Base-by-base conservation (phyloP, 2,797 vertebrate species). In the Champsocephalus gunnari region DNA sequence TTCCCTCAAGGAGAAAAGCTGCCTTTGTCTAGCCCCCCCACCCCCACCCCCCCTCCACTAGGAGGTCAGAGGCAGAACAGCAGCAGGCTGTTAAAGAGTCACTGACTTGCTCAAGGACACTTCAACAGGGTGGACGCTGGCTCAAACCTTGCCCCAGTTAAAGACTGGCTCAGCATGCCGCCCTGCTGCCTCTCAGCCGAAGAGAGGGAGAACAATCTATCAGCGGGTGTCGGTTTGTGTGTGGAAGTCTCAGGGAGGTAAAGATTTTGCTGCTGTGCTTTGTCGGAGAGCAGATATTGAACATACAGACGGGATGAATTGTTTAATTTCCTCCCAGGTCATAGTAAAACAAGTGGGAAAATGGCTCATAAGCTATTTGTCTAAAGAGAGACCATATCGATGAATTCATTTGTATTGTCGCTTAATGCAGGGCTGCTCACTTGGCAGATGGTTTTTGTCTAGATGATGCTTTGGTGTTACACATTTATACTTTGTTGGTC, bases 31-130 rank as follows among this genome's bases (percentile, higher is more conserved):
- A 14, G 24, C 50, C 24, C n/a, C 38, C 16, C 1, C 24, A 28
- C 24, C 38, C n/a, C 51, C 24, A 24, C 24, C 24, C 44, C 59
- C 32, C 66, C 34, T 50, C 63, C 58, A n/a, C 55, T 28, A 65
- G 54, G 66, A 79, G 86, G 86, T 74, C 64, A 63, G 61, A 32
- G 4, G 55, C 10, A 63, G 71, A 80, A 47, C 77, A 70, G 77
- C 76, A 68, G 73, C 70, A 51, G 51, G 32, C 68, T 57, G 73
- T 78, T 77, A 78, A 77, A 81, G 59, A 74, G 77, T 66, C 76
- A 45, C 54, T 50, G 66, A 74, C 72, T 90, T 89, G 85, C 85
- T 89, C 88, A 91, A 85, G 75, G 86, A 87, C 89, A 81, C 82
- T 78, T 80, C 61, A 76, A 58, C 63, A 73, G 66, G 45, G 55